Base-by-base conservation (phyloP, 2,797 vertebrate genomes). In the Phoeniculus purpureus region DNA sequence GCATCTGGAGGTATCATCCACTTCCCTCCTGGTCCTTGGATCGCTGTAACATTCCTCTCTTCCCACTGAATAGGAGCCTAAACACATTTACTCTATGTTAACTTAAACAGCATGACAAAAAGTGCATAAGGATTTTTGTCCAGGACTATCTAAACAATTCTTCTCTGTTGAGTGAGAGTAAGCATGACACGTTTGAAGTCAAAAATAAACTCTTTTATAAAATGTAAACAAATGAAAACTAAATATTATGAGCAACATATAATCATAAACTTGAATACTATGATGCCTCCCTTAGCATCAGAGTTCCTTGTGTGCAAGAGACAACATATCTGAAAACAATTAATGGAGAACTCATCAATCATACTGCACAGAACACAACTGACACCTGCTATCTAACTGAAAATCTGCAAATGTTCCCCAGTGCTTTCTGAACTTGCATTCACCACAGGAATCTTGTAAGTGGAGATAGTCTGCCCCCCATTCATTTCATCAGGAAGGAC, bases 1-100 rank as follows among this genome's bases (percentile, higher is more conserved):
- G 98, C 98, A 95, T 99, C 99, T 66, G 98, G 98, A 34, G 99
- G 99, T 92, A 99, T 99, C 98, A 98, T 99, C 99, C 99, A 99
- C 91, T 98, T 99, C 50, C 99, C 99, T 94, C 99, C 98, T 3
- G 99, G 98, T 60, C 98, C 99, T 96, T 99, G 97, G 73, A 99
- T 99, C 77, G 99, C 99, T 1, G 98, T 98, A 71, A 99, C 98
- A 56, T 98, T 99, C 95, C 98, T 98, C 92, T 99, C 99, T 93
- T 99, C 99, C 98, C 99, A 99, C 58, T 98, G 98, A 96, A 99
- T 97, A 34, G 99, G 99, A 66, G 97, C 98, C 99, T 98, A 98
- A 77, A 89, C 6, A 91, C 16, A 96, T 77, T 81, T 16, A 83
- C 6, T 21, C 50, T 19, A 6, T 3, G 17, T 96, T 94, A 97